Evolutionary conservation across 2,888 invertebrate species (phyloP), one percentile per base, ranked within the genome.

Genomic region (Drosophila meridionalis): DNA sequence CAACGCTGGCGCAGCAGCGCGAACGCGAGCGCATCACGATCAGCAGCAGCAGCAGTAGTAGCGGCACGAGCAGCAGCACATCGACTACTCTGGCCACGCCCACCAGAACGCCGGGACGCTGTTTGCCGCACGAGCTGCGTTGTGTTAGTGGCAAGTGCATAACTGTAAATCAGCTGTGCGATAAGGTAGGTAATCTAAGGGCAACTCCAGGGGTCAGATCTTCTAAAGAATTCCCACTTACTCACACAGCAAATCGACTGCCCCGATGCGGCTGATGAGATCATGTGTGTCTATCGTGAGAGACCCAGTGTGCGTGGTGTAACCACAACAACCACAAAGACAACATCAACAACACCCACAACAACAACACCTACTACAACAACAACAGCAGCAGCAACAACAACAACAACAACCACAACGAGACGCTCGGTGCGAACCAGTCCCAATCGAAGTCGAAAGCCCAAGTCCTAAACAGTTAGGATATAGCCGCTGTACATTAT

Each of bases 91-190:
- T 69, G 56, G 57, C 62, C 4, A 55, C 73, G 32, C 60, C 76
- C 47, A 74, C 78, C 1, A 30, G 73, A 9, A 40, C 53, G 2
- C 52, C 71, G 0, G 85, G 76, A n/a, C 78, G 81, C 4, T 88
- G 90, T 48, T 58, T 66, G 40, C 75, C 95, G 93, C 87, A 95
- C 94, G 95, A 95, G 80, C 91, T 95, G 58, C 94, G 95, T 64
- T 95, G 95, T 81, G 94, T 95, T 5, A 95, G 95, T 86, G 95
- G 95, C 34, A 93, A 94, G 70, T 95, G 95, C 90, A 95, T 95
- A 80, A 95, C 95, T 0, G 93, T 95, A 26, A 93, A 94, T 9
- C 95, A 95, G 80, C 94, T 95, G 38, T 95, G 95, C 85, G 95
- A 95, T 87, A 93, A 92, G 89, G 93, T 93, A 76, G 76, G 81